phyloP scores from a whole-genome alignment of 2,888 invertebrate genomes.

The Prosapia bicincta region DNA sequence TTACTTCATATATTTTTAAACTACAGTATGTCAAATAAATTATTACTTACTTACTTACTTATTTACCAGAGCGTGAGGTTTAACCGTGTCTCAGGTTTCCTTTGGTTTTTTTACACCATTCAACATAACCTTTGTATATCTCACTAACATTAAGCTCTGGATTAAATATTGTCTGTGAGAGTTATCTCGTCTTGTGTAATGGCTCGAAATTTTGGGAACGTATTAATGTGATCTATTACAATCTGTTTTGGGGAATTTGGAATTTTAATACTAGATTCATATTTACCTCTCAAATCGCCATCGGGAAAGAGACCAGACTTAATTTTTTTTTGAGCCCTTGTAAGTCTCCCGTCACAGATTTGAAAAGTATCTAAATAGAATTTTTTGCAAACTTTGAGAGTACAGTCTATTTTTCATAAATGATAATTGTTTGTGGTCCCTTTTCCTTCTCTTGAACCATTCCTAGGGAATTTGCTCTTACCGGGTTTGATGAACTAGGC shows the following conservation, averaged over 20 bases:
- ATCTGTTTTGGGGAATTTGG: background rate
- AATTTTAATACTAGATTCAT: conserved; percentile 3
- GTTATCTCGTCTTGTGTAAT: conserved; percentile 12
- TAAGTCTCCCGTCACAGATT: conserved; percentile 12
- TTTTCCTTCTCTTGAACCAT: background rate
- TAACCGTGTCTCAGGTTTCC: no score
- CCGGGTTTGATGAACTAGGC: conserved; percentile 8
- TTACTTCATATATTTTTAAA: no score
- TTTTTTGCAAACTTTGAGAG: conserved; percentile 11
- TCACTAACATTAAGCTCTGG: conserved; percentile 14
- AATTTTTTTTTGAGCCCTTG: conserved; percentile 1
- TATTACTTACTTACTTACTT: no score
- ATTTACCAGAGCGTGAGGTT: no score
- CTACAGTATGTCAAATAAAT: no score
- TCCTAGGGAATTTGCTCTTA: background rate
- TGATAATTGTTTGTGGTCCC: background rate
- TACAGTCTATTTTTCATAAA: background rate
- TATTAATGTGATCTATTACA: no score
- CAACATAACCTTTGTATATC: conserved; percentile 11
- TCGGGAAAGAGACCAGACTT: conserved; percentile 7
- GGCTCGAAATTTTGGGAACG: conserved; percentile 4
- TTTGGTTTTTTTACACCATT: conserved; percentile 3
- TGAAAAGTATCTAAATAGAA: conserved; percentile 12
- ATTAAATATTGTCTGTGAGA: conserved; percentile 3
- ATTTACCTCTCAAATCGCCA: conserved; percentile 19